Evolutionary conservation across 2,797 vertebrate genomes (phyloP).

Genomic region (Syngnathus rostellatus): DNA sequence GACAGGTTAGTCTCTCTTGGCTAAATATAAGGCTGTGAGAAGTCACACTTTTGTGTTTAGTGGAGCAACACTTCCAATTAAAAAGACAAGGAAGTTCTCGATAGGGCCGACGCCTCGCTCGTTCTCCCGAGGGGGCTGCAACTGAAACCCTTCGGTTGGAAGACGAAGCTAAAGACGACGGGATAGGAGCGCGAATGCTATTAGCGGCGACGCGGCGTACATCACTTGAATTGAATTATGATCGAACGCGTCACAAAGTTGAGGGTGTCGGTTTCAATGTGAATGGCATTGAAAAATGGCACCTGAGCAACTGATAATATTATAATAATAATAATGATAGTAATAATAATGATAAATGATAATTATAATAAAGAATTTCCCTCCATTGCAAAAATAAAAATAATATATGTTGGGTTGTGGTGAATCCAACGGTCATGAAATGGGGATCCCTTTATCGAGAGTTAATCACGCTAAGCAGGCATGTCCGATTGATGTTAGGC

Average conservation of each 20-base stretch:
- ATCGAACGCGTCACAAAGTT: neutral
- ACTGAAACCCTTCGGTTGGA: neutral
- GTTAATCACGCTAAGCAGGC: too few species aligned
- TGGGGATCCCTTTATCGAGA: too few species aligned
- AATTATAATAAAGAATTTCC: too few species aligned
- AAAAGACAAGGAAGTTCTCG: slow-evolving; percentile 34
- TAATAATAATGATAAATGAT: too few species aligned
- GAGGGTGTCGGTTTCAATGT: neutral
- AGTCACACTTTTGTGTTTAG: slow-evolving; percentile 21
- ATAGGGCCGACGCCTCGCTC: neutral
- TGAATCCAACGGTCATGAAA: too few species aligned
- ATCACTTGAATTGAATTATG: neutral
- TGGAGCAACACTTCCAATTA: slow-evolving; percentile 47
- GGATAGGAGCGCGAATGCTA: neutral
- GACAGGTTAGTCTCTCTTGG: slow-evolving; percentile 51
- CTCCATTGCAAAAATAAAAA: too few species aligned
- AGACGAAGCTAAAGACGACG: neutral
- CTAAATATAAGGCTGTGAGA: slow-evolving; percentile 39
- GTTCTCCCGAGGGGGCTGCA: neutral
- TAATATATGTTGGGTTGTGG: neutral
- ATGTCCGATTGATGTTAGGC: too few species aligned
- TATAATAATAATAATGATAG: too few species aligned
- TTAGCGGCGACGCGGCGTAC: neutral
- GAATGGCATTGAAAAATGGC: neutral
- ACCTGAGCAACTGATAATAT: neutral